Base-by-base conservation (phyloP, 2,797 vertebrate genomes). In the Liparis tanakae region DNA sequence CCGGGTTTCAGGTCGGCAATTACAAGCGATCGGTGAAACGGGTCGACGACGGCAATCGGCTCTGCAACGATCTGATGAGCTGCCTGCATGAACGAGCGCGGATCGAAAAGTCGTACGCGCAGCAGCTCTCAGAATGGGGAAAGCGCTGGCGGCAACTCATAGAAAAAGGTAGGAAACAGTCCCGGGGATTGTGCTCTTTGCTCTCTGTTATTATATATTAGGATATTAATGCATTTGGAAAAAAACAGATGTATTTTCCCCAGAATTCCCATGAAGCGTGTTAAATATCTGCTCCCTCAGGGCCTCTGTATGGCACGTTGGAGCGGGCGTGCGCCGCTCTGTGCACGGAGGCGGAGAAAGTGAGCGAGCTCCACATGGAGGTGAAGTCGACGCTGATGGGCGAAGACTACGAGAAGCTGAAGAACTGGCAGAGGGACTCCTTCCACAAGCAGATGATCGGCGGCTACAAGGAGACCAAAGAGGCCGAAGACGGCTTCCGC, bases 391-490 rank as follows among this genome's bases (percentile, higher is more conserved):
- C 94, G 0, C 89, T 99, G 87, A 99, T 99, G 97, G 95, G 92
- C 10, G 97, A 99, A 75, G 98, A 99, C 94, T 97, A 95, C 10
- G 98, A 99, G 92, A 99, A 98, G 91, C 94, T 98, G 89, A 99
- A 99, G 95, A 98, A 96, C 92, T 99, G 98, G 98, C 98, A 99
- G 95, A 96, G 96, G 83, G 98, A 99, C 51, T 92, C 95, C 72
- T 99, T 95, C 88, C 98, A 99, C 93, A 99, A 98, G 79, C 98
- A 99, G 95, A 99, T 99, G 96, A 99, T 99, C 46, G 98, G 97
- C 0, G 96, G 98, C 88, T 99, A 97, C 87, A 99, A 98, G 90
- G 97, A 99, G 92, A 98, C 97, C 14, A 98, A 98, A 83, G 98
- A 99, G 88, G 96, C 98, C 0, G 98, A 99, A 2, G 98, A 99